A percentile compares a stretch with the other conserved stretches of the same genome.
Conservation (phyloP, 2,888 invertebrate species). For the Dolichomitus sp. region DNA sequence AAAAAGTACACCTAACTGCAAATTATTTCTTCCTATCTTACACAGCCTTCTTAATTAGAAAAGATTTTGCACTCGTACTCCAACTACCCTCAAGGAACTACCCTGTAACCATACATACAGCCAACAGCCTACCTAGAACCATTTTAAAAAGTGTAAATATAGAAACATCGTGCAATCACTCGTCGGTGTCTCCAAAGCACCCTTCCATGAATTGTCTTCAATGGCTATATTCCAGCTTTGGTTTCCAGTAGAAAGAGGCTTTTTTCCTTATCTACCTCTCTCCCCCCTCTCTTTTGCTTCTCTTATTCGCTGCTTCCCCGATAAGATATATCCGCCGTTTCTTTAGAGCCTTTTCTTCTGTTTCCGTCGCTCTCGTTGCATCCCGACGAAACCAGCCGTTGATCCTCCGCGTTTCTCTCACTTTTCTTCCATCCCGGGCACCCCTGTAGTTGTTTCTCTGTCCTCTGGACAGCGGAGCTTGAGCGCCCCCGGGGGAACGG, state of each 20-base stretch:
- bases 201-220: constrained; percentile 8
- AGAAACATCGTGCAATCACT: background rate
- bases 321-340: constrained; percentile 52
- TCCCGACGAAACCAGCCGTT: background rate
- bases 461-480: constrained; percentile 24
- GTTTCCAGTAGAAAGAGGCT: constrained; percentile 13
- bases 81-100: background rate
- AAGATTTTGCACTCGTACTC: background rate
- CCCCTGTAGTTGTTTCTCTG: constrained; percentile 31
- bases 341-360: constrained; percentile 11
- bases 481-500: constrained; percentile 17
- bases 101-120: background rate
- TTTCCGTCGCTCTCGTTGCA: background rate
- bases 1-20: too few species aligned
- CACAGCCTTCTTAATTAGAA: too few species aligned
- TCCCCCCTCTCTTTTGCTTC: background rate
- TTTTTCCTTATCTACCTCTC: background rate
- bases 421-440: constrained; percentile 7
- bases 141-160: background rate
- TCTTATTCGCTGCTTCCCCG: constrained; percentile 32
- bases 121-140: background rate
- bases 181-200: constrained; percentile 10
- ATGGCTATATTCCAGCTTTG: constrained; percentile 11
- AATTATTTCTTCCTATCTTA: too few species aligned
- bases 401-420: background rate